A percentile compares a stretch with the other conserved stretches of the same genome.
Evolutionary conservation across 2,888 invertebrate genomes (phyloP).

Genomic region (Molorchus minor): DNA sequence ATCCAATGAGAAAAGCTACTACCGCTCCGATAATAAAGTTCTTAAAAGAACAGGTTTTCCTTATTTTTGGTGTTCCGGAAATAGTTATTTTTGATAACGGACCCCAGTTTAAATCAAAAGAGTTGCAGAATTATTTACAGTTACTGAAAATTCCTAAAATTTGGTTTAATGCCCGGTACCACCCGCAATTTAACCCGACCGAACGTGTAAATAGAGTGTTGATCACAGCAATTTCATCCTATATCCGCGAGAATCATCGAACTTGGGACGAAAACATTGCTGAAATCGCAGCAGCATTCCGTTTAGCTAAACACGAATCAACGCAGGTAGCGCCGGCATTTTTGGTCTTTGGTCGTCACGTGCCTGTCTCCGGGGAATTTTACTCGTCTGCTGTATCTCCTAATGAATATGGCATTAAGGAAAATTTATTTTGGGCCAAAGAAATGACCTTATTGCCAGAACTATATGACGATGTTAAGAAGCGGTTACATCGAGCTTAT

Average conservation of each 20-base stretch:
- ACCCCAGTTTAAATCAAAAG: not conserved
- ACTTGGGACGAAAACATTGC: not conserved
- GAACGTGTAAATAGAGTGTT: not conserved
- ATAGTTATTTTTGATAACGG: not conserved
- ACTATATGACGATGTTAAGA: not conserved
- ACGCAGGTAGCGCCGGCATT: not conserved
- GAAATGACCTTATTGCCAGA: not conserved
- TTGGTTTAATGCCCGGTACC: not conserved
- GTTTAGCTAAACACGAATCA: not conserved
- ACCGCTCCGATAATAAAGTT: not conserved
- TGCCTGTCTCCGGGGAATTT: not conserved
- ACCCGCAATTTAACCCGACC: not conserved
- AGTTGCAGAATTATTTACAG: not conserved
- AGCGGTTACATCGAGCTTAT: not conserved
- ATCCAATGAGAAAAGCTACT: not conserved
- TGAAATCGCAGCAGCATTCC: not conserved
- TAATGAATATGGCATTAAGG: not conserved
- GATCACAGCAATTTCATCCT: not conserved
- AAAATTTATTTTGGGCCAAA: not conserved
- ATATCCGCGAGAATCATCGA: not conserved
- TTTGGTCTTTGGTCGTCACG: not conserved
- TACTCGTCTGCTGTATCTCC: not conserved
- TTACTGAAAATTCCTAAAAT: not conserved
- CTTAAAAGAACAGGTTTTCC: not conserved
- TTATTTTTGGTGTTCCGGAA: not conserved